Base-by-base conservation (phyloP, 2,113 vertebrate genomes). In the Mormyrus lacerda region DNA sequence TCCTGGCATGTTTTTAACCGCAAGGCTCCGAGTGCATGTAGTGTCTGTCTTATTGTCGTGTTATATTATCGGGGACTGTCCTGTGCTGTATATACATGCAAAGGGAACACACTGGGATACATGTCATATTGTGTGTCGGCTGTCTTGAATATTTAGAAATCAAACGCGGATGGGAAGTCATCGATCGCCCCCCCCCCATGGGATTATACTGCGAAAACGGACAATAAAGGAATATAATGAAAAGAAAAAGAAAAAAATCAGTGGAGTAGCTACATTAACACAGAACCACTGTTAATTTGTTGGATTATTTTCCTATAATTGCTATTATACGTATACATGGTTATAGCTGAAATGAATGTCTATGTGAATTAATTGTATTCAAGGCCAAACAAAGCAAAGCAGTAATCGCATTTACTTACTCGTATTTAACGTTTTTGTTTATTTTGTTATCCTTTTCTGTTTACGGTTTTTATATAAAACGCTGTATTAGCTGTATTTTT, bases 111-210 rank as follows among this genome's bases (percentile, higher is more conserved):
- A 21, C 4, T 44, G 5, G 39, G 42, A 27, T 8, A 82, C 76
- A 44, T 44, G 82, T 84, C 39, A n/a, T 47, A 24, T 84, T 10
- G 42, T 45, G 6, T 84, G 44, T 47, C 24, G 19, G 8, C 19
- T 84, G 82, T 42, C 82, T 84, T n/a, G 19, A 47, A n/a, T 84
- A 47, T 44, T 47, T 84, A n/a, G 82, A 84, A 84, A 84, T 84
- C 44, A 47, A 47, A 84, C 39, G 24, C 82, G 42, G 44, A 47
- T 84, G 8, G 31, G 73, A 19, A 42, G 31, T 39, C 73, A 84
- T 84, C 44, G 82, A 47, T 45, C 76, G 31, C 31, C n/a, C 65
- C n/a, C 31, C 69, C 27, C 44, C 24, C n/a, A 42, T 84, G 82
- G 39, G 1, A 84, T 47, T n/a, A 45, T 84, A 84, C 44, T 24